A percentile compares a stretch with the other conserved stretches of the same genome.
phyloP scores from a whole-genome alignment of 2,113 vertebrate species.

The Notechis scutatus region DNA sequence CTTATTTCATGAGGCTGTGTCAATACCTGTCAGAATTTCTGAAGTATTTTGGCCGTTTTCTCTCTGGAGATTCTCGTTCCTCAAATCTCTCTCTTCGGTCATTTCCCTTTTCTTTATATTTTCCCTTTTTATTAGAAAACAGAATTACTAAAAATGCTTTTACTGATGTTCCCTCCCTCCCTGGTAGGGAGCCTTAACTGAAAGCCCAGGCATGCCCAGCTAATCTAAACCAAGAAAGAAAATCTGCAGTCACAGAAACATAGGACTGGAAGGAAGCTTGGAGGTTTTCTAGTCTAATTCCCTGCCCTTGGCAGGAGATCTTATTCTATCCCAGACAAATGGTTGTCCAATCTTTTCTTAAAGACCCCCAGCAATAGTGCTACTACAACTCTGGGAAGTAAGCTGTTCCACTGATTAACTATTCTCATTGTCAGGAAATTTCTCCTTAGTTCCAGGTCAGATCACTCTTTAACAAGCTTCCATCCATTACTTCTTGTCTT shows the following conservation, averaged over 20 bases:
- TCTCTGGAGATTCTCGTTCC: constrained; percentile 73
- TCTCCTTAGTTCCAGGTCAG: too few relatives aligned
- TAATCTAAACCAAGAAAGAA: background rate
- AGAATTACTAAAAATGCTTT: constrained; percentile 19
- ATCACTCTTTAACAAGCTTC: too few relatives aligned
- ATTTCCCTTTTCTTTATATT: constrained; percentile 72
- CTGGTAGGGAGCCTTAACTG: background rate
- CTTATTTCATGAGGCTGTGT: background rate
- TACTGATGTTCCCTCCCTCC: background rate
- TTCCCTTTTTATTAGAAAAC: constrained; percentile 65
- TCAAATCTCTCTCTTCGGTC: constrained; percentile 72
- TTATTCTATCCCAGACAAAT: too few relatives aligned
- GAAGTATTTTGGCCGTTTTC: constrained; percentile 69
- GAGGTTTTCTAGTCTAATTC: too few relatives aligned
- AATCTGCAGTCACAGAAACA: background rate
- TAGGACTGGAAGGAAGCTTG: too few relatives aligned
- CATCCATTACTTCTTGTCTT: too few relatives aligned
- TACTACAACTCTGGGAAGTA: too few relatives aligned
- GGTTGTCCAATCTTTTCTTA: too few relatives aligned
- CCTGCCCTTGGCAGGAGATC: too few relatives aligned
- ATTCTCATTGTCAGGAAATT: too few relatives aligned
- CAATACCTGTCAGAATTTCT: constrained; percentile 69
- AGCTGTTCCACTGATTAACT: too few relatives aligned
- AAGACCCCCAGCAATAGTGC: too few relatives aligned
- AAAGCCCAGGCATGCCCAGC: background rate